phyloP scores from a whole-genome alignment of 2,797 vertebrate species.

The Sebastes vulpes region DNA sequence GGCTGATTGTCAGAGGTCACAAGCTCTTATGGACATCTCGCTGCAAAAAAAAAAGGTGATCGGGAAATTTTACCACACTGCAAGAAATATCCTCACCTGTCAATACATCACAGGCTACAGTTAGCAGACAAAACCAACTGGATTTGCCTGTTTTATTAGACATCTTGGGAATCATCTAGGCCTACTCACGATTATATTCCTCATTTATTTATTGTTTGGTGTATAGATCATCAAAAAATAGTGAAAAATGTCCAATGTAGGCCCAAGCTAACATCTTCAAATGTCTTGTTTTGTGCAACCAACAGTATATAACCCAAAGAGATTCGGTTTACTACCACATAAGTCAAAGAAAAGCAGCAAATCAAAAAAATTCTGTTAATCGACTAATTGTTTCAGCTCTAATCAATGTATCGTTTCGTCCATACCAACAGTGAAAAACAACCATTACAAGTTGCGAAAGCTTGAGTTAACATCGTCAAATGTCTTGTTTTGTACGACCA shows the following conservation, averaged over 20 bases:
- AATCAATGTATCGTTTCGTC: not conserved
- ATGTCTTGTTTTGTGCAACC: not conserved
- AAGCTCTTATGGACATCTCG: not conserved
- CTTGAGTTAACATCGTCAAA: not conserved
- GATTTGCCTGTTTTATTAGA: not conserved
- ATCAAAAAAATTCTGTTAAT: not conserved
- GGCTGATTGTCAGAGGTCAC: slow-evolving; percentile 3
- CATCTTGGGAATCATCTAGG: not conserved
- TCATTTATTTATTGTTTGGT: not conserved
- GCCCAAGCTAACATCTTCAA: not conserved
- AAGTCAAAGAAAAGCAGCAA: not conserved
- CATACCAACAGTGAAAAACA: not conserved
- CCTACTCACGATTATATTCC: not conserved
- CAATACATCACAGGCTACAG: not conserved
- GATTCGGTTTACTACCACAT: not conserved
- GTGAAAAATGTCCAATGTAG: not conserved
- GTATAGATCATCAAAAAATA: not conserved
- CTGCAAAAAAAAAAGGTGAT: not conserved
- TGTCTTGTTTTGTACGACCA: not conserved
- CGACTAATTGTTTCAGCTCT: not conserved
- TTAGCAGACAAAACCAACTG: not conserved
- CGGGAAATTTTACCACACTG: not conserved
- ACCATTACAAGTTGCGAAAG: not conserved
- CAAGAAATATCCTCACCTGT: not conserved
- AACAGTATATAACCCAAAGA: not conserved